Conservation (phyloP, 2,113 vertebrate genomes). For the Mirounga angustirostris region DNA sequence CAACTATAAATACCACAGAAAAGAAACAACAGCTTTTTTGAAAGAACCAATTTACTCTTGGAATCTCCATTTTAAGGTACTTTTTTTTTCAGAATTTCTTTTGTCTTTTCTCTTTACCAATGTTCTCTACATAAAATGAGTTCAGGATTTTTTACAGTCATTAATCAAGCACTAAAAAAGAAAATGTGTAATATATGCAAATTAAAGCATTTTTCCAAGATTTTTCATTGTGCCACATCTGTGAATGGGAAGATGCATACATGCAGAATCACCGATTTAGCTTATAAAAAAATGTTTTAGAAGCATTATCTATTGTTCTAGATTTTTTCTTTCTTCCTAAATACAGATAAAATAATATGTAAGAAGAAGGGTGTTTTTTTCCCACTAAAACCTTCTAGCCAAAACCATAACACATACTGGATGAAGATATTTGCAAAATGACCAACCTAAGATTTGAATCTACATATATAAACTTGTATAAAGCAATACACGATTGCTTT, state of each 20-base stretch:
- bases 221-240: slow-evolving; percentile 32
- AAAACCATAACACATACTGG: background rate
- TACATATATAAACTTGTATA: background rate
- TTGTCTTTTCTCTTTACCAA: background rate
- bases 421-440: background rate
- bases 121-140: slow-evolving; percentile 21
- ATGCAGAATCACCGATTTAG: background rate
- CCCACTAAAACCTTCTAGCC: background rate
- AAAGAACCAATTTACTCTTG: background rate
- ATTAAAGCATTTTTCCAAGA: slow-evolving; percentile 37
- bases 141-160: slow-evolving; percentile 15
- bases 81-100: slow-evolving; percentile 32
- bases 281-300: background rate
- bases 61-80: background rate
- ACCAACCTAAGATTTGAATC: background rate
- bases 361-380: background rate
- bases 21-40: background rate
- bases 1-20: background rate
- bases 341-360: background rate
- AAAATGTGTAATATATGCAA: slow-evolving; percentile 39
- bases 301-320: background rate
- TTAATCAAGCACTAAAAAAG: slow-evolving; percentile 54
- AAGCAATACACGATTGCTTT: background rate
- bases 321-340: slow-evolving; percentile 25
- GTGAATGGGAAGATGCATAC: slow-evolving; percentile 14